Percentiles rank a stretch among this genome's conserved stretches.
phyloP scores from a whole-genome alignment of 2,113 vertebrate genomes.

The Silurus glanis region DNA sequence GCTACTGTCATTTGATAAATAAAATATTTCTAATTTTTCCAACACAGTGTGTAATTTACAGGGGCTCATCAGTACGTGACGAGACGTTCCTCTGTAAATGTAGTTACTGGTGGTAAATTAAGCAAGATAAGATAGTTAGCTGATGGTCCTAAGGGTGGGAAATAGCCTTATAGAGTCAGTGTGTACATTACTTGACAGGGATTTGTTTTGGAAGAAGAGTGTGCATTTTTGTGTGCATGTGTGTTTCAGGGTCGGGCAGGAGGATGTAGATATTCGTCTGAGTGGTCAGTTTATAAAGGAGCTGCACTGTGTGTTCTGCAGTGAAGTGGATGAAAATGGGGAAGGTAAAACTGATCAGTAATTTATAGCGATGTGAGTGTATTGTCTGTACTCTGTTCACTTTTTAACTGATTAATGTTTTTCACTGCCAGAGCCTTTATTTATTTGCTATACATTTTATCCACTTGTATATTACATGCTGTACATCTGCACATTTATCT shows the following conservation, averaged over 20 bases:
- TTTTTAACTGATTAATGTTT: not conserved
- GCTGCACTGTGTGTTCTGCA: conserved; percentile 83
- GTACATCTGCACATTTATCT: no score
- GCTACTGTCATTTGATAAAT: no score
- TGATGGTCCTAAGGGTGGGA: no score
- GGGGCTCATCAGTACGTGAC: not conserved
- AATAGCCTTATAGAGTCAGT: no score
- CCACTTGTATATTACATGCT: no score
- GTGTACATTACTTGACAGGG: no score
- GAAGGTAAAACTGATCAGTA: conserved; percentile 67
- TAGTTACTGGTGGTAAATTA: not conserved
- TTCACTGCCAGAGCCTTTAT: no score
- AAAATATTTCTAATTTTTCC: not conserved
- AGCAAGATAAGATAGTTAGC: not conserved
- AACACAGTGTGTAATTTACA: not conserved
- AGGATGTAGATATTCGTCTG: conserved; percentile 83
- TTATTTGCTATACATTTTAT: no score
- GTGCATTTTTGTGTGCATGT: not conserved
- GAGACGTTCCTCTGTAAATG: not conserved
- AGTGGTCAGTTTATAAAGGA: conserved; percentile 86
- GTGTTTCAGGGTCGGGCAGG: conserved; percentile 79
- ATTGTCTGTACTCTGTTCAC: not conserved
- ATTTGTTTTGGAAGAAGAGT: not conserved
- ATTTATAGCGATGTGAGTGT: not conserved
- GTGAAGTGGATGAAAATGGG: conserved; percentile 74